Conservation (phyloP, 1,140 invertebrate genomes). For the Hylyphantes graminicola region DNA sequence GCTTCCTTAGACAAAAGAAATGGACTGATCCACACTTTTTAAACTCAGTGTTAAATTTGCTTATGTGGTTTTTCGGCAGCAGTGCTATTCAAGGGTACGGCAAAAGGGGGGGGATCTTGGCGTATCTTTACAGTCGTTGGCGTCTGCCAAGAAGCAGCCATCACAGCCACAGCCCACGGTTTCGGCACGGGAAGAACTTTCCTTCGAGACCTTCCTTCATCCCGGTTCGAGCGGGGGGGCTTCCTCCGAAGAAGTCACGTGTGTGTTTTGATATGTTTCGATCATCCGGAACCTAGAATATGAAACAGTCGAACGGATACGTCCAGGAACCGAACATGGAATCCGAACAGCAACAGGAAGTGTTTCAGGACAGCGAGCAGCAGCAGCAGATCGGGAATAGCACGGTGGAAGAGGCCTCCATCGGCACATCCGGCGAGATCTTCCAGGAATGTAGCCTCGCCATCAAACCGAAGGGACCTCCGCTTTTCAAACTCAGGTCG, state of each 20-base stretch:
- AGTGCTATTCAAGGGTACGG: slow-evolving; percentile 25
- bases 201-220: slow-evolving; percentile 11
- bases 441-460: slow-evolving; percentile 41
- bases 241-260: slow-evolving; percentile 18
- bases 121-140: background rate
- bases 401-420: background rate
- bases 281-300: slow-evolving; percentile 18
- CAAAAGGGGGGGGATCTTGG: background rate
- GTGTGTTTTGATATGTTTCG: slow-evolving; percentile 1
- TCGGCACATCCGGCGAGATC: background rate
- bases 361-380: background rate
- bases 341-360: background rate
- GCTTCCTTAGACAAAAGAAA: slow-evolving; percentile 15
- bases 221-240: background rate
- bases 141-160: slow-evolving; percentile 15
- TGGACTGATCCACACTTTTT: slow-evolving; percentile 24
- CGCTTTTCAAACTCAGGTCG: slow-evolving; percentile 51
- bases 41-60: slow-evolving; percentile 32
- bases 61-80: background rate
- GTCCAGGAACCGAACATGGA: slow-evolving; percentile 40
- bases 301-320: slow-evolving; percentile 42
- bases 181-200: background rate
- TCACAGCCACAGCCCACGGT: no score
- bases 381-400: slow-evolving; percentile 9
- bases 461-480: slow-evolving; percentile 52